A percentile compares a stretch with the other conserved stretches of the same genome.
Conservation (phyloP, 2,113 vertebrate species). For the Anarrhichthys ocellatus region DNA sequence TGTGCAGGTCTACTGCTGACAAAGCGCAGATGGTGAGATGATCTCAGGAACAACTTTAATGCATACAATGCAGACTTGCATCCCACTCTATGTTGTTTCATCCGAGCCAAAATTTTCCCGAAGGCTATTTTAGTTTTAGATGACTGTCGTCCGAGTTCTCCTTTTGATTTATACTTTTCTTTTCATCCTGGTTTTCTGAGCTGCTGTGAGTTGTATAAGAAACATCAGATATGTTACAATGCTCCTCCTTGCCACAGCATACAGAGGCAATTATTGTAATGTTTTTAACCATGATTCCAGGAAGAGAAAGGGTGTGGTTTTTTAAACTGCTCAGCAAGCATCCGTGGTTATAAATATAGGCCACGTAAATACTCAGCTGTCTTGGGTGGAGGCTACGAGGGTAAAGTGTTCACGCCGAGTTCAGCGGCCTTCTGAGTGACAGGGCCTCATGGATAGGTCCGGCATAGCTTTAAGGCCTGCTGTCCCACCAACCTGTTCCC, state of each 20-base stretch:
- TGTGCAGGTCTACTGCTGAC: conserved; percentile 30
- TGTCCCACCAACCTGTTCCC: conserved; percentile 41
- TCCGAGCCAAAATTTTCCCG: not conserved
- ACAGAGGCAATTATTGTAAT: not conserved
- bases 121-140: not conserved
- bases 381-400: conserved; percentile 60
- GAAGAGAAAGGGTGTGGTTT: not conserved
- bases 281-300: not conserved
- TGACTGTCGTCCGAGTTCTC: not conserved
- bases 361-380: conserved; percentile 87
- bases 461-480: conserved; percentile 40
- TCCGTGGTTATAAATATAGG: conserved; percentile 75
- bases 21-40: conserved; percentile 7
- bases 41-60: conserved; percentile 8
- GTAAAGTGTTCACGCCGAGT: conserved; percentile 62
- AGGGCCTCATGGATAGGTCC: conserved; percentile 71
- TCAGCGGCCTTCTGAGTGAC: conserved; percentile 79
- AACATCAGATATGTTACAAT: not conserved
- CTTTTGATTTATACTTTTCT: not conserved
- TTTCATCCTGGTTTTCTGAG: not conserved
- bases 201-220: not conserved
- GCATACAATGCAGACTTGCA: not conserved
- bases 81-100: not conserved
- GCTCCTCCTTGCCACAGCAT: not conserved
- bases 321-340: conserved; percentile 43